Base-by-base conservation (phyloP, 2,888 invertebrate species). In the Diadromus collaris region DNA sequence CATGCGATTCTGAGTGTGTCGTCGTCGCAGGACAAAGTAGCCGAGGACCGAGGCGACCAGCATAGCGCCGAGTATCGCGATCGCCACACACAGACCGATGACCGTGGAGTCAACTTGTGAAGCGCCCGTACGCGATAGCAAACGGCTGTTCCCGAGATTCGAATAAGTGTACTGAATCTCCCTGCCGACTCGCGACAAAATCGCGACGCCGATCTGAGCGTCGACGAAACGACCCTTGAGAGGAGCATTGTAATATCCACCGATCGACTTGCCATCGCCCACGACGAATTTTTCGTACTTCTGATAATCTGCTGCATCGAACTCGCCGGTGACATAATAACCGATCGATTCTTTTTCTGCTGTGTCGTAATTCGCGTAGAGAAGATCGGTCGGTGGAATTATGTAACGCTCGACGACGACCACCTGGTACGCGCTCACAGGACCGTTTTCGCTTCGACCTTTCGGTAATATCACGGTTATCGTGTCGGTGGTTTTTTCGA, bases 261-360 rank as follows among this genome's bases (percentile, higher is more conserved):
- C 95, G 88, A 97, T 96, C 4, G 91, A 93, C 79, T 92, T 92
- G 10, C 93, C 93, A 90, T 97, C 95, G 6, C 98, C 98, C 58
- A 98, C 94, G 0, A 93, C 92, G 90, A 98, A 98, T 69, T 93
- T 92, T 83, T 93, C 92, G 56, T 93, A 88, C 38, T 81, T 85
- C 0, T 86, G 69, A 82, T 85, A 88, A 81, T 91, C 93, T 82
- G 94, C 92, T 27, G 95, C 94, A 71, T 94, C 93, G 78, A 98
- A 91, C 89, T 97, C 96, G 0, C 96, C 97, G 6, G 97, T 93
- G 38, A 97, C 95, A 87, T 98, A 98, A 89, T 96, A 97, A 2
- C 95, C 94, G 5, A 95, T 89, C 0, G 95, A 95, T 79, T 95
- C 93, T 54, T 93, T 92, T 68, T 91, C 91, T 0, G 97, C 95